A percentile compares a stretch with the other conserved stretches of the same genome.
Evolutionary conservation across 2,888 invertebrate species (phyloP).

Genomic region (Oligia strigilis): DNA sequence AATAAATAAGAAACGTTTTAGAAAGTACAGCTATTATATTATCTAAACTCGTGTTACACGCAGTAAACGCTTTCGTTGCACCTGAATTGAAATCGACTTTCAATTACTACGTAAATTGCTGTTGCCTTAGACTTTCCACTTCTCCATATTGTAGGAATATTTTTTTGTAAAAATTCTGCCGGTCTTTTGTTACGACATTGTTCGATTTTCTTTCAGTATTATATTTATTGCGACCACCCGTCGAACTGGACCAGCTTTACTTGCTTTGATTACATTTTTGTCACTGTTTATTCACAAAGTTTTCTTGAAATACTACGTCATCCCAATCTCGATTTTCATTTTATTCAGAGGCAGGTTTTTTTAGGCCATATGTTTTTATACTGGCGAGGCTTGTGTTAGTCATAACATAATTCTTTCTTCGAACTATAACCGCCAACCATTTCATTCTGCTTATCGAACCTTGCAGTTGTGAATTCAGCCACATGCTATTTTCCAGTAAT

Average conservation of each 20-base stretch:
- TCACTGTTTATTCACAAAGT: not conserved
- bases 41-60: conserved; percentile 81
- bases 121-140: conserved; percentile 68
- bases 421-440: conserved; percentile 46
- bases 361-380: conserved; percentile 5
- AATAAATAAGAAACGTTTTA: conserved; percentile 80
- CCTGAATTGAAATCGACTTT: conserved; percentile 80
- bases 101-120: conserved; percentile 77
- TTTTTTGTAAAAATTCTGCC: conserved; percentile 34
- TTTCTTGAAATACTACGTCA: not conserved
- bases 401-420: conserved; percentile 54
- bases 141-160: conserved; percentile 50
- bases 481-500: conserved; percentile 65
- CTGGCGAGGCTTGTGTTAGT: conserved; percentile 4
- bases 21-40: conserved; percentile 82
- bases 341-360: not conserved
- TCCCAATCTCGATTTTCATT: not conserved
- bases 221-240: conserved; percentile 8
- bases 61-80: conserved; percentile 82
- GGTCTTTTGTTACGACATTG: conserved; percentile 31
- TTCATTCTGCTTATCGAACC: conserved; percentile 64
- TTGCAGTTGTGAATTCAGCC: conserved; percentile 54
- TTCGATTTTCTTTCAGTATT: conserved; percentile 24
- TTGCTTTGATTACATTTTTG: conserved; percentile 1
- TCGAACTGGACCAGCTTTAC: not conserved